Evolutionary conservation across 2,113 vertebrate species (phyloP), one percentile per base, ranked within the genome.

Genomic region (Scophthalmus maximus): DNA sequence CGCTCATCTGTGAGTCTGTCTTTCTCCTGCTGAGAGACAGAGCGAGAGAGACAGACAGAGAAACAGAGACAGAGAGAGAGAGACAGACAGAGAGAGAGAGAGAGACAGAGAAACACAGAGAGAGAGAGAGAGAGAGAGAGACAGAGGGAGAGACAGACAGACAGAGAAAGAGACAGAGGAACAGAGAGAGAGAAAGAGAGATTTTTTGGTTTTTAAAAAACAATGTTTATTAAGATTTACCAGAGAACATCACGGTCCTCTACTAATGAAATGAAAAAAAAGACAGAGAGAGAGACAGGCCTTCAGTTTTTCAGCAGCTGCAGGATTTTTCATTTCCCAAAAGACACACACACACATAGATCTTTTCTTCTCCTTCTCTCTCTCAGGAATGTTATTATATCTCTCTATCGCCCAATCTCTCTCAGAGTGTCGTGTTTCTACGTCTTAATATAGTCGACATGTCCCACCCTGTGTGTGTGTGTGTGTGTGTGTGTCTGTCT

Each of bases 21-120:
- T 57, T 68, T 32, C 38, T 88, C 85, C 83, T 91, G 55, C 93
- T 93, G 80, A 85, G 60, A 72, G 91, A 93, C 23, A 25, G 56
- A 20, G 3, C 36, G 20, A 32, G 4, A 20, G 34, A 25, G 10
- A 63, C 12, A 12, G 3, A 7, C 7, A 40, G 42, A 5, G 18
- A n/a, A 15, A 4, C 15, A 44, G 42, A 18, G 18, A 44, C 9
- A 3, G 15, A n/a, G 42, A 5, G 42, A 40, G 38, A 9, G 38
- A 40, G 38, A 9, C 7, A 40, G 38, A 9, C 4, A 40, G 38
- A 7, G 38, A 40, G 38, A 7, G 38, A 40, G 38, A 40, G 9
- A 40, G 38, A 40, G 14, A 40, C 4, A 7, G 9, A 40, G 38
- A 40, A 14, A 40, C 4, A 3, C 14, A 40, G 38, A 40, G 38